Evolutionary conservation across 2,888 invertebrate species (phyloP).

Genomic region (Andrena praecox): DNA sequence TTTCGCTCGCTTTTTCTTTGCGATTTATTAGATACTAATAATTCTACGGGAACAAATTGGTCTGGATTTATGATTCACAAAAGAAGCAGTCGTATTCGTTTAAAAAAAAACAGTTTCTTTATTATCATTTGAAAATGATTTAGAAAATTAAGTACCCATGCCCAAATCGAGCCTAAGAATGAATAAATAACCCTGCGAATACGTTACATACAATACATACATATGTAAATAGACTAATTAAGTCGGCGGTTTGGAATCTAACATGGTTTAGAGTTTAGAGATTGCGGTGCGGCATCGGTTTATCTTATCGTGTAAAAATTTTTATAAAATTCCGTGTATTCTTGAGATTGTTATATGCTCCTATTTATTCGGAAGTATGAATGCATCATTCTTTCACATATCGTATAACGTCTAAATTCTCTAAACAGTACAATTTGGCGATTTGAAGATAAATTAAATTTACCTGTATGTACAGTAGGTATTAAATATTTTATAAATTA

Average conservation of each 20-base stretch:
- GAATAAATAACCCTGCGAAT: too few relatives aligned
- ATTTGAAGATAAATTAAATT: conserved; percentile 26
- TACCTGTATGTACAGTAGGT: conserved; percentile 30
- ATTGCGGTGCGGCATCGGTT: background rate
- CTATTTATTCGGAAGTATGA: conserved; percentile 14
- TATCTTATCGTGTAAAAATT: conserved; percentile 12
- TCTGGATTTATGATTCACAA: too few relatives aligned
- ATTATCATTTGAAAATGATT: too few relatives aligned
- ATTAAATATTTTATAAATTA: conserved; percentile 35
- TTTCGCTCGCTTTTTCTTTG: too few relatives aligned
- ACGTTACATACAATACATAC: too few relatives aligned
- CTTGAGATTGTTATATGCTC: conserved; percentile 1
- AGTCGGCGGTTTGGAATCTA: background rate
- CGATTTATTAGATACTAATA: too few relatives aligned
- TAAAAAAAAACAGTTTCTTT: too few relatives aligned
- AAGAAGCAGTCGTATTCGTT: too few relatives aligned
- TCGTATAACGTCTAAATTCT: conserved; percentile 16
- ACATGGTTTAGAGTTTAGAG: background rate
- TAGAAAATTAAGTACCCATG: too few relatives aligned
- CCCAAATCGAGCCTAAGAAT: too few relatives aligned
- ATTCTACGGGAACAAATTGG: too few relatives aligned
- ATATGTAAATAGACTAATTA: too few relatives aligned
- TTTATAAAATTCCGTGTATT: background rate
- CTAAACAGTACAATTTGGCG: conserved; percentile 27
- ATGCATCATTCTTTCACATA: background rate